These are phyloP conservation scores for Mantis religiosa DNA, from an alignment of 2,888 invertebrate genomes.

Conservation along the genomic window DNA sequence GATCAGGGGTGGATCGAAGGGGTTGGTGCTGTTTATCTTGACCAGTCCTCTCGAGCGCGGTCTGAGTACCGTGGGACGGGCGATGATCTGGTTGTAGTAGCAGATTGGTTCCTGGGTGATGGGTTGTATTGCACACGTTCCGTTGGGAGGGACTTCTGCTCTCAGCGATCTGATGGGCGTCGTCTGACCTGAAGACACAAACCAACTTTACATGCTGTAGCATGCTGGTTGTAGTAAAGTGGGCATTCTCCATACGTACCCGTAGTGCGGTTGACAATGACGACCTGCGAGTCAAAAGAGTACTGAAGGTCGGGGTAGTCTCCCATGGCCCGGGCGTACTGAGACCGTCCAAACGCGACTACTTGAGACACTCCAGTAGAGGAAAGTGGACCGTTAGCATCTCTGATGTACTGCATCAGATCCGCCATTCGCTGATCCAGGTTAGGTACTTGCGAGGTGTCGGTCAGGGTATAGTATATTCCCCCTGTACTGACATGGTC, in stretches of 20 bases:
- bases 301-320: conserved; percentile 31
- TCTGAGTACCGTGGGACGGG: conserved; percentile 57
- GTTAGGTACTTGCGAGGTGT: conserved; percentile 24
- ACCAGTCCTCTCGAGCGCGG: conserved; percentile 63
- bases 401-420: conserved; percentile 41
- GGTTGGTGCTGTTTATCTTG: conserved; percentile 63
- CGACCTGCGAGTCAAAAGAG: conserved; percentile 26
- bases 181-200: neutral
- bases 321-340: conserved; percentile 12
- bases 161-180: neutral
- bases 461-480: conserved; percentile 31
- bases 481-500: conserved; percentile 7
- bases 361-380: conserved; percentile 42
- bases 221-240: too few relatives aligned
- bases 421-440: conserved; percentile 35
- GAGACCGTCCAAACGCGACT: conserved; percentile 22
- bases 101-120: conserved; percentile 27
- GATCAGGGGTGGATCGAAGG: conserved; percentile 68
- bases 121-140: conserved; percentile 25
- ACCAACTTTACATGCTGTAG: too few relatives aligned
- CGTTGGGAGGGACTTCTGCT: neutral
- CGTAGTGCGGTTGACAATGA: neutral
- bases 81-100: conserved; percentile 40
- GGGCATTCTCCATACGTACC: neutral
- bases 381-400: conserved; percentile 43